Evolutionary conservation across 2,888 invertebrate species (phyloP), one percentile per base, ranked within the genome.

Genomic region (Hydrotaea diabolus): DNA sequence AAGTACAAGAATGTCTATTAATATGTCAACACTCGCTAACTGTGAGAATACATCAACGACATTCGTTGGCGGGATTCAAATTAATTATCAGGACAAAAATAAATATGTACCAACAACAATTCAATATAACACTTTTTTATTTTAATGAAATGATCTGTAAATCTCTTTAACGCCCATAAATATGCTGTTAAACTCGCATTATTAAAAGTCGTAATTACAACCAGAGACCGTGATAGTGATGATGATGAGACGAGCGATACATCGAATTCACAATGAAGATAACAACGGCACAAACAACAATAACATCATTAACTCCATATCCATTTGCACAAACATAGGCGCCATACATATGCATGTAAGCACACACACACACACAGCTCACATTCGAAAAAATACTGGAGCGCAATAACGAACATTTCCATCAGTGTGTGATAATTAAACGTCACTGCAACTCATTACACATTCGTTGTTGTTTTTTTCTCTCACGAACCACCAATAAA

Each of bases 341-440:
- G 4, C 26, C n/a, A 31, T 36, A 36, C 31, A 36, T 36, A 36
- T 5, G 17, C n/a, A 2, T 36, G 31, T 62, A 17, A 36, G 62
- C 13, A 17, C 11, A 5, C 23, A 31, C 7, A 3, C 23, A n/a
- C 17, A 26, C 62, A 31, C 62, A 31, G 9, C 9, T 39, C 4
- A 39, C 39, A 62, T 2, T 31, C 13, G 23, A 36, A 17, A 36
- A 36, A 62, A n/a, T n/a, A 49, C n/a, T 49, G 1, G 2, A 49
- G 49, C 49, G 49, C 49, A 49, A 49, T 49, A n/a, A n/a, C n/a
- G 49, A 49, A n/a, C 49, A 49, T 49, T 49, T 49, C n/a, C 7
- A 4, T 66, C 11, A 43, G 17, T 21, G 8, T 81, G 84, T 84
- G 84, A 84, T 84, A 84, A 84, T 84, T 84, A 84, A 84, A 84